Conservation (phyloP, 2,797 vertebrate genomes). For the Eutrigla gurnardus region DNA sequence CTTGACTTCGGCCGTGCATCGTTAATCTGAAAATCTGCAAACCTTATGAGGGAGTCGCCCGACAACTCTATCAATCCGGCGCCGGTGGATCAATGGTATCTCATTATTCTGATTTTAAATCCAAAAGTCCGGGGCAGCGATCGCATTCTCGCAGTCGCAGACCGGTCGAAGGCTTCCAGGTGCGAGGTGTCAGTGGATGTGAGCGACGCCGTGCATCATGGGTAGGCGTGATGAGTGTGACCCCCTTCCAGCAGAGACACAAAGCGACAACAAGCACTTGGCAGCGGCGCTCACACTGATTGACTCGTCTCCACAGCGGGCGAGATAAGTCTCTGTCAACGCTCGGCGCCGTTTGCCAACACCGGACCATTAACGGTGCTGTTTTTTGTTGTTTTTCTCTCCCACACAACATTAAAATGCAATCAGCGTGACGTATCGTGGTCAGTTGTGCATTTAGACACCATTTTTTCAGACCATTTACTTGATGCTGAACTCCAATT, state of each 20-base stretch:
- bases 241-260: conserved; percentile 66
- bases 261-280: conserved; percentile 69
- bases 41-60: conserved; percentile 43
- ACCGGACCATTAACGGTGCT: conserved; percentile 65
- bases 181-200: conserved; percentile 36
- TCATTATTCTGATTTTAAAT: conserved; percentile 45
- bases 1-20: too few species aligned
- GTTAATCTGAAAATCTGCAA: conserved; percentile 15
- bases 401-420: conserved; percentile 74
- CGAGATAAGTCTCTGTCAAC: conserved; percentile 78
- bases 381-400: conserved; percentile 24
- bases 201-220: conserved; percentile 52
- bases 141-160: conserved; percentile 25
- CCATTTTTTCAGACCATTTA: conserved; percentile 73
- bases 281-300: conserved; percentile 65
- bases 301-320: conserved; percentile 70
- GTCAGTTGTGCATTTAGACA: conserved; percentile 68
- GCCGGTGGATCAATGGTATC: conserved; percentile 7
- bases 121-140: conserved; percentile 9
- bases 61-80: conserved; percentile 27
- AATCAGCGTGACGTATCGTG: conserved; percentile 77
- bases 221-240: conserved; percentile 61
- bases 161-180: conserved; percentile 34
- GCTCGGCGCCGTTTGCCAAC: conserved; percentile 58
- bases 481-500: conserved; percentile 70